Conservation (phyloP, 2,113 vertebrate genomes). For the Thinocorus orbignyianus region DNA sequence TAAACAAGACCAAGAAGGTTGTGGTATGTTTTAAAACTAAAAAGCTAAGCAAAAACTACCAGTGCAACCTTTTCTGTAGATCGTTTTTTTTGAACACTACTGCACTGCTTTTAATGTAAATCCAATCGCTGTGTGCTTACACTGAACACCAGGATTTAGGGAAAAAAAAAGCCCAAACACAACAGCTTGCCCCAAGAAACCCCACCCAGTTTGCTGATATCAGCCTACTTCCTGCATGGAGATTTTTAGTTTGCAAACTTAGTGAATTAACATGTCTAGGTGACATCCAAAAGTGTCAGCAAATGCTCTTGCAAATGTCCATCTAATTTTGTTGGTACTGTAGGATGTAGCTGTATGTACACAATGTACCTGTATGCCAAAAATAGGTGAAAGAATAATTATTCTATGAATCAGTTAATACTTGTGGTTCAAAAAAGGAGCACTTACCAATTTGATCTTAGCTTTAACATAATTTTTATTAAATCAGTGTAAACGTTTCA, state of each 20-base stretch:
- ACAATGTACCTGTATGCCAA: background rate
- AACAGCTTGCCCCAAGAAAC: background rate
- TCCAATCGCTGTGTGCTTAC: background rate
- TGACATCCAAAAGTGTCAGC: background rate
- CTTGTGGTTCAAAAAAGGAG: background rate
- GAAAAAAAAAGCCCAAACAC: background rate
- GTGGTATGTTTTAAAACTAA: background rate
- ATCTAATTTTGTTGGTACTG: background rate
- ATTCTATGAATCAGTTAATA: background rate
- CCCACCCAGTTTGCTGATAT: background rate
- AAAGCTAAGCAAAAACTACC: background rate
- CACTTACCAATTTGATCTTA: background rate
- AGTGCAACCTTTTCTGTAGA: background rate
- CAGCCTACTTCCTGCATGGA: background rate
- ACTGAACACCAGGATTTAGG: background rate
- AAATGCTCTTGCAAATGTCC: background rate
- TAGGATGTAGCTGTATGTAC: background rate
- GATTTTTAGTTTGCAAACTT: background rate
- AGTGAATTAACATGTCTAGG: background rate
- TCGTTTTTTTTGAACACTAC: background rate
- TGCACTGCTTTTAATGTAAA: background rate
- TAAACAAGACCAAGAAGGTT: background rate
- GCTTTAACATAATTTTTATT: background rate
- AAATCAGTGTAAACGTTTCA: background rate
- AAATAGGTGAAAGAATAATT: background rate